Evolutionary conservation across 2,888 invertebrate genomes (phyloP), one percentile per base, ranked within the genome.

Genomic region (Drosophila cyrtoloma): DNA sequence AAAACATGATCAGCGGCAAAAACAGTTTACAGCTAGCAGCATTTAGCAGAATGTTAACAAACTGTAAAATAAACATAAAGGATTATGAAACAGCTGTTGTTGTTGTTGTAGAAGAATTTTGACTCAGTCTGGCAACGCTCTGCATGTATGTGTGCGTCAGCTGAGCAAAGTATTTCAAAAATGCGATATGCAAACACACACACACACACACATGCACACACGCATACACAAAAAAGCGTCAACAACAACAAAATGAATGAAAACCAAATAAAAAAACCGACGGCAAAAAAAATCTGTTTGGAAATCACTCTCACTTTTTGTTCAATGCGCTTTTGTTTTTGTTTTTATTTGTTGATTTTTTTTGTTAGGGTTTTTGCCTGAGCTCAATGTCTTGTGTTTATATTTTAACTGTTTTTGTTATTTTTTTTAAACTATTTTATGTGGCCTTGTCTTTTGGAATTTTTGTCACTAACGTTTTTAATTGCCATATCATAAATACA

Each of bases 231-330:
- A 37, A 71, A 67, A 63, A 60, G 39, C 55, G 68, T 50, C 68
- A 68, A 68, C 55, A 35, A 52, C 51, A 73, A 62, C 58, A 69
- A 57, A 51, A 42, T 59, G 37, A 55, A 57, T 22, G 44, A 58
- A 64, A 60, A 68, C 42, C 42, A 63, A 55, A 64, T 59, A 55
- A 10, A 58, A 66, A 59, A 71, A 62, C 69, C 58, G 61, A 66
- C 75, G 55, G 50, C 61, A 65, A 71, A 76, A 68, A 71, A 69
- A 71, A 75, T 16, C 79, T 66, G 81, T 91, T 89, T 88, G 84
- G 88, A 89, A 91, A 91, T 89, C 92, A 92, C 91, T 91, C 91
- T 91, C 92, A 91, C 91, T 91, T 91, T 47, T 91, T 89, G 84
- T 84, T 88, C 82, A 90, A 87, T 82, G 79, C 74, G 77, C 72